These are phyloP conservation scores for Seira musarum DNA, from an alignment of 2,888 invertebrate genomes.

Conservation along the genomic window DNA sequence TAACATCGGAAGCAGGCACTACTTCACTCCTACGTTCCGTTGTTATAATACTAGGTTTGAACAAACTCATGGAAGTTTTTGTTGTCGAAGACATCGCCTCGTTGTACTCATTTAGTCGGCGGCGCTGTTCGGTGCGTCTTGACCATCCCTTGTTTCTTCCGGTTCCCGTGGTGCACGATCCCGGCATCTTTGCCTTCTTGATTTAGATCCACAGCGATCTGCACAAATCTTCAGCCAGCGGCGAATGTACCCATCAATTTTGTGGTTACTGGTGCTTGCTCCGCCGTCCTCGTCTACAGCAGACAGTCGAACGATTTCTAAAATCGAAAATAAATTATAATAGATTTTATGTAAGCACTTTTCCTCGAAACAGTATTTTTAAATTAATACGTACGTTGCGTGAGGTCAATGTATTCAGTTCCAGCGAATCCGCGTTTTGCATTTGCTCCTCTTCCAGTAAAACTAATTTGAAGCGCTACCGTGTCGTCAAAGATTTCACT, in stretches of 20 bases:
- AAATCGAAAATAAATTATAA: neutral
- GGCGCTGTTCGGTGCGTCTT: neutral
- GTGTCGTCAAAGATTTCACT: neutral
- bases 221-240: neutral
- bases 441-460: neutral
- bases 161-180: neutral
- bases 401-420: neutral
- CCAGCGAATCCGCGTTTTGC: neutral
- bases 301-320: neutral
- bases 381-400: neutral
- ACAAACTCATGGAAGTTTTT: neutral
- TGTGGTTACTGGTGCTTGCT: neutral
- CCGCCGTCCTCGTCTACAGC: neutral
- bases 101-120: no score
- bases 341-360: no score
- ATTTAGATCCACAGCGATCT: neutral
- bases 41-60: neutral
- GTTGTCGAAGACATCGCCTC: neutral
- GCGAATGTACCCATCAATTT: neutral
- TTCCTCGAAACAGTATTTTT: neutral
- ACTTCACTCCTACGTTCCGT: neutral
- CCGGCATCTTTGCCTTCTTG: neutral
- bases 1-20: neutral
- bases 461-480: neutral
- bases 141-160: neutral